These are phyloP conservation scores for Lasaia peninsularis DNA, from an alignment of 1,140 invertebrate genomes.

Conservation along the genomic window DNA sequence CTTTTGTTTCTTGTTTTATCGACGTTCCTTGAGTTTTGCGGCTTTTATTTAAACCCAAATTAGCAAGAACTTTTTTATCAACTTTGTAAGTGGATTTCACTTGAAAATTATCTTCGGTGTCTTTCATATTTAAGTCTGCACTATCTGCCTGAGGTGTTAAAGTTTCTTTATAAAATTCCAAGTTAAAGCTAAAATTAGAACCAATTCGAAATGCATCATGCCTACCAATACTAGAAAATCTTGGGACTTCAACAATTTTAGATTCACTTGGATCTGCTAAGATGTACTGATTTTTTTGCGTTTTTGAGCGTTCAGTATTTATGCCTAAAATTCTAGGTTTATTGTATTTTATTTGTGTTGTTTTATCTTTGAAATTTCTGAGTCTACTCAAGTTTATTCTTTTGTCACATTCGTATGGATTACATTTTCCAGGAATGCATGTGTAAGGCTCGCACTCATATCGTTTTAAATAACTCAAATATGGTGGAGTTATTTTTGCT, in stretches of 20 bases:
- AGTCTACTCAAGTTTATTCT: constrained; percentile 20
- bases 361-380: neutral
- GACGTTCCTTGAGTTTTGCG: constrained; percentile 20
- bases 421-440: constrained; percentile 25
- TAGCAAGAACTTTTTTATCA: neutral
- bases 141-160: neutral
- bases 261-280: neutral
- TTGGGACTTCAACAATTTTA: constrained; percentile 14
- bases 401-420: constrained; percentile 26
- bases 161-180: constrained; percentile 44
- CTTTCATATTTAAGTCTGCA: neutral
- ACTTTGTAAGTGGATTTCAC: neutral
- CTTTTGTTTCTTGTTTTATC: constrained; percentile 19
- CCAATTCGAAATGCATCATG: constrained; percentile 35
- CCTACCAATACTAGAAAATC: constrained; percentile 7
- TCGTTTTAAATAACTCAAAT: neutral
- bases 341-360: constrained; percentile 10
- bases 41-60: neutral
- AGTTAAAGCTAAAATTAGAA: constrained; percentile 40
- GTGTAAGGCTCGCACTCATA: constrained; percentile 23
- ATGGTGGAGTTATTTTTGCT: no score
- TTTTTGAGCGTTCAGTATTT: neutral
- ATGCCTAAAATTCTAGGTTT: constrained; percentile 4
- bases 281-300: constrained; percentile 5
- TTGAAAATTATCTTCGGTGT: neutral